Evolutionary conservation across 2,113 vertebrate genomes (phyloP), one percentile per base, ranked within the genome.

Genomic region (Paratilapia polleni): DNA sequence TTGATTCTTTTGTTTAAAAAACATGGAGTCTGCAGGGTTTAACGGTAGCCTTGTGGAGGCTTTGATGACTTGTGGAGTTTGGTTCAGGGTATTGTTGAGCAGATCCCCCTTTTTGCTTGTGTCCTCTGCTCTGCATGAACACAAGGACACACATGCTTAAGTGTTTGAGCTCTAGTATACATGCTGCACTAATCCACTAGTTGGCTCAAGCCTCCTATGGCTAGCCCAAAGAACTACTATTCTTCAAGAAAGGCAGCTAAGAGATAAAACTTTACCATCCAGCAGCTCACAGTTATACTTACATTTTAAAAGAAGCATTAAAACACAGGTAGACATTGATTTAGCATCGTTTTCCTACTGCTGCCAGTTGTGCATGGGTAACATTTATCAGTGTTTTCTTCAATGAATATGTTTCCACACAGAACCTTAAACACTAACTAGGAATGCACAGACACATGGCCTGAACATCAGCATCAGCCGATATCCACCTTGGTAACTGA

Each of bases 41-140:
- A 60, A 26, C 28, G 11, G 12, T 24, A 13, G 38, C 49, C 49
- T 0, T 6, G 10, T 6, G 17, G 43, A 36, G 36, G 41, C 12
- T 43, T 43, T 41, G 36, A 43, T 8, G 63, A 38, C n/a, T 41
- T 66, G 62, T 64, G 62, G 11, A 64, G 20, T 41, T 36, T 22
- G 2, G 47, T 34, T 52, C 26, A 54, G 47, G 47, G 47, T 34
- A 7, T 49, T 6, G 47, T 22, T 24, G 62, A 64, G 41, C 41
- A 47, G 22, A 68, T 4, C 38, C 64, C 41, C 12, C 47, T 34
- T 59, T 60, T 60, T 28, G 13, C 14, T 15, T 24, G 5, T 24
- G 24, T 60, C 24, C 24, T 60, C 5, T 28, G 4, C 6, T 28
- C 13, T 13, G 11, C 8, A 31, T 34, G 31, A 62, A 52, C 2